Conservation (phyloP, 2,113 vertebrate genomes). For the Sander lucioperca region DNA sequence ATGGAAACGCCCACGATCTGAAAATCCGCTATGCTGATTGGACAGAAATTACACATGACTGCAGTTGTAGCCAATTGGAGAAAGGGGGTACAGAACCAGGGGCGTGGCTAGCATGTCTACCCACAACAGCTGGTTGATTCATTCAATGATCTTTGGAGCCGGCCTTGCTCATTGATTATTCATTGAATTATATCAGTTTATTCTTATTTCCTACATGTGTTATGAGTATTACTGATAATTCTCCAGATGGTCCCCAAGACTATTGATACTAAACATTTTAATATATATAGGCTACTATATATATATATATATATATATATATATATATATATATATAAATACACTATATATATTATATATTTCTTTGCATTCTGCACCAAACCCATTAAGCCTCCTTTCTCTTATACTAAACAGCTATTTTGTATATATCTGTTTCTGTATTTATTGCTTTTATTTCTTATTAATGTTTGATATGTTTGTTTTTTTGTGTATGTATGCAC, state of each 20-base stretch:
- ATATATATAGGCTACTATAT: no score
- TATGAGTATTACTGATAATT: not conserved
- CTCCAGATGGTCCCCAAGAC: not conserved
- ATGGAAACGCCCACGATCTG: conserved; percentile 44
- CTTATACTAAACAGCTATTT: no score
- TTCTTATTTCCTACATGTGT: not conserved
- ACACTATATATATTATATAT: no score
- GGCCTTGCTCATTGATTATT: not conserved
- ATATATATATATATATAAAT: no score
- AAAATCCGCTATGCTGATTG: conserved; percentile 33
- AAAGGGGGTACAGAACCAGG: fast-evolving
- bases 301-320: no score
- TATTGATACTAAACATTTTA: not conserved
- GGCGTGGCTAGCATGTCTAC: not conserved
- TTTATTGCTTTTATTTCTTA: no score
- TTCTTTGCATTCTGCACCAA: no score
- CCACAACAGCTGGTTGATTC: not conserved
- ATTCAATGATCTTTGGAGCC: not conserved
- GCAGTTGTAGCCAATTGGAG: conserved; percentile 8
- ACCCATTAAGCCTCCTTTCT: no score
- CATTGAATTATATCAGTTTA: not conserved
- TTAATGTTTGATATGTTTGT: no score
- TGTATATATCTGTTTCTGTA: no score
- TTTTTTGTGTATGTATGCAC: no score
- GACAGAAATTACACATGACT: not conserved